Conservation (phyloP, 53 echinoderm and acorn worm species). For the Stichopus horrens region DNA sequence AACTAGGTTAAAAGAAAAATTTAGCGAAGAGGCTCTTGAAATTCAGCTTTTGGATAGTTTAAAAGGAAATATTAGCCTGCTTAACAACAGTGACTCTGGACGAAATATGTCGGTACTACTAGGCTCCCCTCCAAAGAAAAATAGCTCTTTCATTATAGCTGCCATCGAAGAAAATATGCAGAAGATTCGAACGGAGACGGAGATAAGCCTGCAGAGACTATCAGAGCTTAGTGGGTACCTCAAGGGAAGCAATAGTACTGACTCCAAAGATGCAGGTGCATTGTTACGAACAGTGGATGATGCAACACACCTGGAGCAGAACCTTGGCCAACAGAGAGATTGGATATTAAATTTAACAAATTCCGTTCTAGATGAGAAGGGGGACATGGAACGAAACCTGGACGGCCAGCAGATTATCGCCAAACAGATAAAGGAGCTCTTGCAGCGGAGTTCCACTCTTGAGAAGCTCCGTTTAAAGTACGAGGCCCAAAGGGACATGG, state of each 20-base stretch:
- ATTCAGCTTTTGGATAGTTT: slow-evolving; percentile 48
- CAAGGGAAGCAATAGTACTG: slow-evolving; percentile 44
- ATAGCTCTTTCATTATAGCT: slow-evolving; percentile 76
- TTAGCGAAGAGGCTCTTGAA: slow-evolving; percentile 32
- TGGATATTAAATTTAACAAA: slow-evolving; percentile 41
- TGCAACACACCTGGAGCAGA: slow-evolving; percentile 20
- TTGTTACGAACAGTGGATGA: slow-evolving; percentile 26
- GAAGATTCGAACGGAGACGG: slow-evolving; percentile 82
- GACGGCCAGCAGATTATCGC: slow-evolving; percentile 27
- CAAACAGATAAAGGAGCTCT: slow-evolving; percentile 29
- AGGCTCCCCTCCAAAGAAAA: slow-evolving; percentile 39
- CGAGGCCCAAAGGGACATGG: slow-evolving; percentile 32
- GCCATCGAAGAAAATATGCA: slow-evolving; percentile 94
- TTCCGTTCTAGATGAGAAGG: slow-evolving; percentile 4
- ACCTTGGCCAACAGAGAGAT: slow-evolving; percentile 20
- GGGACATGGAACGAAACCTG: neutral
- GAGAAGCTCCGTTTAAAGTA: slow-evolving; percentile 38
- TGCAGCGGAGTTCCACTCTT: slow-evolving; percentile 31
- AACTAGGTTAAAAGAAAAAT: slow-evolving; percentile 39
- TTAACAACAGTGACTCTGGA: slow-evolving; percentile 25
- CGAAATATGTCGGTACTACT: slow-evolving; percentile 49
- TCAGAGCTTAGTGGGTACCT: slow-evolving; percentile 74
- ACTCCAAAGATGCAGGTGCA: slow-evolving; percentile 43
- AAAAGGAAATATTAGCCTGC: slow-evolving; percentile 32
- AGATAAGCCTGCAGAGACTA: slow-evolving; percentile 75